Conservation (phyloP, 2,888 invertebrate genomes). For the Belgica antarctica region DNA sequence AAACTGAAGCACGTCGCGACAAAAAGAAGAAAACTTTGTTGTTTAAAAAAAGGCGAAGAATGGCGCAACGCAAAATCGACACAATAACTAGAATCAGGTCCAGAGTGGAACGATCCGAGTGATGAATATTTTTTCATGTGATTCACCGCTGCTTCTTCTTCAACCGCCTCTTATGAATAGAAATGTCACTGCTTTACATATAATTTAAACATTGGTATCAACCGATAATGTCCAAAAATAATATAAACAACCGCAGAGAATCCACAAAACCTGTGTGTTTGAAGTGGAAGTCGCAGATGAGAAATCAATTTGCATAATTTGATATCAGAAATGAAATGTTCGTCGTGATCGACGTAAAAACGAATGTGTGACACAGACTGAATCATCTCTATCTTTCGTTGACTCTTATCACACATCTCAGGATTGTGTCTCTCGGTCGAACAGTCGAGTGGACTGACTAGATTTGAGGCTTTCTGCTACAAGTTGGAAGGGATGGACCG, state of each 20-base stretch:
- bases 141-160: conserved; percentile 21
- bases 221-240: background rate
- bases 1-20: too few relatives aligned
- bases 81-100: background rate
- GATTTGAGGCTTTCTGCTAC: too few relatives aligned
- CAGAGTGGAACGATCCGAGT: background rate
- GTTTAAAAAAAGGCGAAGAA: background rate
- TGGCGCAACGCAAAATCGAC: background rate
- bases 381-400: conserved; percentile 36
- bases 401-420: too few relatives aligned
- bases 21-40: too few relatives aligned
- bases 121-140: background rate
- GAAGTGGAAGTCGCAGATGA: too few relatives aligned
- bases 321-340: background rate
- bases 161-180: conserved; percentile 28
- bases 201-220: background rate
- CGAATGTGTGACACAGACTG: background rate
- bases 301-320: background rate
- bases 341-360: background rate
- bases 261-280: background rate
- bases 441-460: too few relatives aligned
- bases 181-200: conserved; percentile 36
- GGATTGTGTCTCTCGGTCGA: too few relatives aligned
- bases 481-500: too few relatives aligned
- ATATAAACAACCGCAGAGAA: too few relatives aligned